Evolutionary conservation across 2,113 vertebrate species (phyloP).

Genomic region (Capreolus pygargus): DNA sequence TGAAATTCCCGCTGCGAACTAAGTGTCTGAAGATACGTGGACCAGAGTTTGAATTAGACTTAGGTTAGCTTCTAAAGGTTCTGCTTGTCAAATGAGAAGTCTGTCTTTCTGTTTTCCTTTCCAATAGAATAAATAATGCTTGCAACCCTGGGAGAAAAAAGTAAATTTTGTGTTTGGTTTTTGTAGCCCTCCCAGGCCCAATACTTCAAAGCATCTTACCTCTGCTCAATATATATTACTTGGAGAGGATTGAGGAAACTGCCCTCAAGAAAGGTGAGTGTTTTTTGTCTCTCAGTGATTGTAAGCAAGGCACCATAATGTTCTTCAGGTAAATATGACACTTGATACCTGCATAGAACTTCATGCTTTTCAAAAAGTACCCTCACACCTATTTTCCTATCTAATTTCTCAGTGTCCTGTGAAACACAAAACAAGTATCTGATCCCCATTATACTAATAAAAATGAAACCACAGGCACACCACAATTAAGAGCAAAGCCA

Average conservation of each 20-base stretch:
- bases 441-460: conserved; percentile 5
- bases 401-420: background rate
- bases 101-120: conserved; percentile 40
- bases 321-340: conserved; percentile 64
- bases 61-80: conserved; percentile 23
- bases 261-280: conserved; percentile 87
- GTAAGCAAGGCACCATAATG: conserved; percentile 48
- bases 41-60: conserved; percentile 35
- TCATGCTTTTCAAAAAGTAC: conserved; percentile 40
- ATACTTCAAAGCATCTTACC: conserved; percentile 88
- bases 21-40: conserved; percentile 27
- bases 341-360: conserved; percentile 25
- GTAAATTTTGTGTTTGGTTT: conserved; percentile 68
- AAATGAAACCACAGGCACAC: background rate
- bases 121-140: conserved; percentile 48
- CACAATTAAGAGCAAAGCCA: conserved; percentile 23
- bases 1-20: conserved; percentile 48
- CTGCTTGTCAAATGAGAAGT: conserved; percentile 31
- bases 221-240: conserved; percentile 86
- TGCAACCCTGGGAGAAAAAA: conserved; percentile 16
- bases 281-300: conserved; percentile 49
- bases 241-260: conserved; percentile 86
- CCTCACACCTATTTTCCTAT: conserved; percentile 5
- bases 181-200: conserved; percentile 85
- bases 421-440: conserved; percentile 8